Evolutionary conservation across 2,797 vertebrate species (phyloP).

Genomic region (Enteromius unitaeniatus): DNA sequence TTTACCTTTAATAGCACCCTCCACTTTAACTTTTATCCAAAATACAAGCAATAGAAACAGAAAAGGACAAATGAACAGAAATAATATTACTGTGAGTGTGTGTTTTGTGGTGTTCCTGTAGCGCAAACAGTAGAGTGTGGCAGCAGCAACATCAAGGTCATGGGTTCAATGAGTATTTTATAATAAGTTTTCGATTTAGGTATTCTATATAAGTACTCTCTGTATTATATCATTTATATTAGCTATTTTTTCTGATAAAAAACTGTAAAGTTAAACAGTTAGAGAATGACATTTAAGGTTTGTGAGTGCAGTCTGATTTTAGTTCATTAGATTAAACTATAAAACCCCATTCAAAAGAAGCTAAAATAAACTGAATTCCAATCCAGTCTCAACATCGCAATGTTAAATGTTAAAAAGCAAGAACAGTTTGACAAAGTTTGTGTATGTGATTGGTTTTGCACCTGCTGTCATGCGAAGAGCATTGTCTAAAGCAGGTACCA

Average conservation of each 20-base stretch:
- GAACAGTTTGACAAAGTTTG: not conserved
- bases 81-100: not conserved
- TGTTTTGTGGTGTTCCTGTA: not conserved
- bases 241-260: not conserved
- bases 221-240: not conserved
- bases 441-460: slow-evolving; percentile 63
- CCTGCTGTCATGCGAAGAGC: slow-evolving; percentile 88
- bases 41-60: slow-evolving; percentile 69
- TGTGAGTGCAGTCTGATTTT: not conserved
- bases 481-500: slow-evolving; percentile 86
- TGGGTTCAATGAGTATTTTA: not conserved
- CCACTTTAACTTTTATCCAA: slow-evolving; percentile 85
- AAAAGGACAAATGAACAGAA: slow-evolving; percentile 46
- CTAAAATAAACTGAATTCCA: not conserved
- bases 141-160: not conserved
- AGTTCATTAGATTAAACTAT: not conserved
- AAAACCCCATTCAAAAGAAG: not conserved
- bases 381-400: not conserved
- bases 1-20: slow-evolving; percentile 89
- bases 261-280: not conserved
- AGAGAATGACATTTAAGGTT: not conserved
- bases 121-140: not conserved
- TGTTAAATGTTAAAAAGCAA: not conserved
- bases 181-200: not conserved
- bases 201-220: not conserved